Conservation (phyloP, 2,888 invertebrate species). For the Caenorhabditis zanzibari region DNA sequence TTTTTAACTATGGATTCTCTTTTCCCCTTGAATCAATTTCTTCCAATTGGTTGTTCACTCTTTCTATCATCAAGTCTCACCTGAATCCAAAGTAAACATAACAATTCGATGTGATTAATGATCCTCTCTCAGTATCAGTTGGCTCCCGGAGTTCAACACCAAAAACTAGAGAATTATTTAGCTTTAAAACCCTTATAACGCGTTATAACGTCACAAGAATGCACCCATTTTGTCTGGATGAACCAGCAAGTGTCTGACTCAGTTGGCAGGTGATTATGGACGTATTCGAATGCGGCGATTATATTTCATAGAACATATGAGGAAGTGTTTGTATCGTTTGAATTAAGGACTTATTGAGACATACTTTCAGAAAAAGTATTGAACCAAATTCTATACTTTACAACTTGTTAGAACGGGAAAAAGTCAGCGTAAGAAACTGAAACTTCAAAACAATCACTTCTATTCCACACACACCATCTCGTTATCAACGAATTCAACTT, state of each 20-base stretch:
- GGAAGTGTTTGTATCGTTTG: neutral
- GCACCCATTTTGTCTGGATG: neutral
- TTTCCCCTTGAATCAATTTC: neutral
- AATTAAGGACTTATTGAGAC: too few relatives aligned
- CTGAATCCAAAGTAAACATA: constrained; percentile 32
- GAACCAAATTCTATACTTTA: too few relatives aligned
- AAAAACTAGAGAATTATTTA: too few relatives aligned
- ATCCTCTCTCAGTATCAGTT: neutral
- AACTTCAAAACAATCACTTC: too few relatives aligned
- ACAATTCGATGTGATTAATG: constrained; percentile 33
- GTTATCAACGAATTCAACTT: too few relatives aligned
- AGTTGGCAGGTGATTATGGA: constrained; percentile 13
- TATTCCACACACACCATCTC: too few relatives aligned
- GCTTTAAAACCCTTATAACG: neutral
- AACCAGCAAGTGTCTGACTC: constrained; percentile 9
- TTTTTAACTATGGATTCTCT: neutral
- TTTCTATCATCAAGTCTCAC: neutral
- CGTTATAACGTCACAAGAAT: neutral
- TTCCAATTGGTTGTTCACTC: neutral
- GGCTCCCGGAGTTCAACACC: too few relatives aligned
- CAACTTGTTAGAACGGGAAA: too few relatives aligned
- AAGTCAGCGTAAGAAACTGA: too few relatives aligned
- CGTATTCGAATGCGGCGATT: neutral
- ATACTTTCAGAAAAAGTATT: too few relatives aligned
- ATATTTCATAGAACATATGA: constrained; percentile 17